Evolutionary conservation across 2,113 vertebrate genomes (phyloP), one percentile per base, ranked within the genome.

Genomic region (Catharus minimus): DNA sequence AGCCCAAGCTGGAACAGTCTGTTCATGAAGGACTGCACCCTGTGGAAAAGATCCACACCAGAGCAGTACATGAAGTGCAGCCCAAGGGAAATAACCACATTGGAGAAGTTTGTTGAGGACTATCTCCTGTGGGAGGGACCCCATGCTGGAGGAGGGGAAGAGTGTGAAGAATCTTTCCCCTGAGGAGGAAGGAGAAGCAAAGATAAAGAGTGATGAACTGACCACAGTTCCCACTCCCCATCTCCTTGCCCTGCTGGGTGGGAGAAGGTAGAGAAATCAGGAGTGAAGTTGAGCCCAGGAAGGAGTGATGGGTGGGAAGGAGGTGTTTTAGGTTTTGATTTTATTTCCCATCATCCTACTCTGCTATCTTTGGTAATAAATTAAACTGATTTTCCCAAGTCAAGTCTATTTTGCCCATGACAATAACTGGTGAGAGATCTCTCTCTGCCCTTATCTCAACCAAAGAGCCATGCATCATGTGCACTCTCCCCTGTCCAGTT

Each of bases 121-220:
- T 41, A 4, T n/a, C 18, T 65, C 38, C 38, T 44, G 10, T 24
- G 23, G 27, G 32, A 80, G 27, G 7, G 12, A 57, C 19, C 3
- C 22, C 38, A 67, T 0, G 0, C 46, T 58, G 23, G 5, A 52
- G 5, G 5, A 11, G 4, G 18, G 22, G 13, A 80, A 52, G 38
- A 24, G 23, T 20, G 22, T 44, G 32, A 38, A 23, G 4, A 38
- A 6, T n/a, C 7, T 56, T 58, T n/a, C 15, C 9, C 13, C 13
- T 43, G 27, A 73, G 13, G 13, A 66, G 38, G 15, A 73, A 66
- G 28, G 5, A 66, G 44, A 11, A 27, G 46, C 38, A 66, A 38
- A 26, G 52, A 26, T 2, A 16, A 36, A 16, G 11, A 39, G 23
- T 30, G 44, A 33, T 26, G 23, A 66, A n/a, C 15, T 80, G 28